Base-by-base conservation (phyloP, 2,797 vertebrate species). In the Phataginus tricuspis region DNA sequence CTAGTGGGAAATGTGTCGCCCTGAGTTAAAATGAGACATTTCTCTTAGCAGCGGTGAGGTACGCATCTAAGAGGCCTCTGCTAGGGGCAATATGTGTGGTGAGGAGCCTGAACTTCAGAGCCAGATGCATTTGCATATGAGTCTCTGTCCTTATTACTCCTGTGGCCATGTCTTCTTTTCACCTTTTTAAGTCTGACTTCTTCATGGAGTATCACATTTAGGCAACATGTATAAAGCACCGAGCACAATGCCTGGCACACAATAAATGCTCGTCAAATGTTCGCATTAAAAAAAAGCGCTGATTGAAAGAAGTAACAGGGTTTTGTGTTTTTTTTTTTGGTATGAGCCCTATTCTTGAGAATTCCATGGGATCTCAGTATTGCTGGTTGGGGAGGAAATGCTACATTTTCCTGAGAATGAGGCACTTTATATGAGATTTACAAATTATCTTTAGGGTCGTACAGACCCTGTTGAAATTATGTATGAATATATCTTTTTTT, bases 141-240 rank as follows among this genome's bases (percentile, higher is more conserved):
- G 72, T 19, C 66, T 77, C 49, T 68, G 80, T 37, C 63, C 10
- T 2, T 34, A 4, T n/a, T 1, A 1, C 18, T 57, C 31, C 77
- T 42, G 16, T 68, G 90, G 37, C 68, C 15, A 0, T 4, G 8
- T 37, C 37, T 86, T 45, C 19, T 25, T 45, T 92, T 45, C 10
- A 23, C 39, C n/a, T 69, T 69, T 55, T 75, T 14, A 82, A 75
- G 27, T 55, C n/a, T 2, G 6, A 19, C 64, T 82, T 86, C 82
- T 82, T 75, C 6, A 0, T 31, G 16, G 64, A 66, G 39, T n/a
- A 2, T 82, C 29, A 61, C 19, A 45, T 57, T n/a, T 27, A 68
- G 66, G 23, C 39, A 18, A 45, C 1, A 3, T 7, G 0, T 31
- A 0, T 14, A 3, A 61, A 42, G 75, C 4, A 3, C 27, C 66